A percentile compares a stretch with the other conserved stretches of the same genome.
phyloP scores from a whole-genome alignment of 1,140 invertebrate genomes.

The Berghia stephanieae region DNA sequence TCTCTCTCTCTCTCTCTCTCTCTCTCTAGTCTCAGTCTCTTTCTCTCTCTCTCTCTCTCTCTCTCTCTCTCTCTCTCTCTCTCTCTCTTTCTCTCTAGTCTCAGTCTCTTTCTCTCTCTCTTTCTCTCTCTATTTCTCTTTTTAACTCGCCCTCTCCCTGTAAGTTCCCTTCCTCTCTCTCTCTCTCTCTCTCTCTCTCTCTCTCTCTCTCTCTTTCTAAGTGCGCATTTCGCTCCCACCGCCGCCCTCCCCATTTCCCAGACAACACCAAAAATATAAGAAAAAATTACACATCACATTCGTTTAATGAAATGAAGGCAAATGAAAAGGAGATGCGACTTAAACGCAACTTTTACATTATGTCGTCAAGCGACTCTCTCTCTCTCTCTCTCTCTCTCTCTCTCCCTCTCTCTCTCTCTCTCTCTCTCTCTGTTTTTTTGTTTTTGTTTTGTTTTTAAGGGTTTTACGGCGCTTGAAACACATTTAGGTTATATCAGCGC shows the following conservation, averaged over 20 bases:
- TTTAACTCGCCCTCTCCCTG: too few species aligned
- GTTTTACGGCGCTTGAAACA: background rate
- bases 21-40: background rate
- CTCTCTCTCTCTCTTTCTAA: slow-evolving; percentile 14
- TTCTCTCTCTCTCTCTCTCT: slow-evolving; percentile 17
- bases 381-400: background rate
- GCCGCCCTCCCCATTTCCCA: background rate
- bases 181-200: background rate
- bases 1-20: too few species aligned
- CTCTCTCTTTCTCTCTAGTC: background rate
- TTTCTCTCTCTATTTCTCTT: background rate
- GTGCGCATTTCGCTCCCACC: background rate
- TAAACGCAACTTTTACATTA: background rate
- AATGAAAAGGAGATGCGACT: background rate
- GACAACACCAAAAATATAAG: background rate
- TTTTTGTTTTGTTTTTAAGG: background rate
- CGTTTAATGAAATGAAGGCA: background rate
- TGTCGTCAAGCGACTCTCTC: background rate
- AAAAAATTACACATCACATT: background rate
- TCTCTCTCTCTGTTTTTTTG: background rate
- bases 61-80: background rate
- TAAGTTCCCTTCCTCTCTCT: background rate
- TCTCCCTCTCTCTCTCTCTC: background rate
- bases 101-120: background rate
- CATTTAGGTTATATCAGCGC: too few species aligned